Evolutionary conservation across 2,797 vertebrate species (phyloP).

Genomic region (Gadopsis marmoratus): DNA sequence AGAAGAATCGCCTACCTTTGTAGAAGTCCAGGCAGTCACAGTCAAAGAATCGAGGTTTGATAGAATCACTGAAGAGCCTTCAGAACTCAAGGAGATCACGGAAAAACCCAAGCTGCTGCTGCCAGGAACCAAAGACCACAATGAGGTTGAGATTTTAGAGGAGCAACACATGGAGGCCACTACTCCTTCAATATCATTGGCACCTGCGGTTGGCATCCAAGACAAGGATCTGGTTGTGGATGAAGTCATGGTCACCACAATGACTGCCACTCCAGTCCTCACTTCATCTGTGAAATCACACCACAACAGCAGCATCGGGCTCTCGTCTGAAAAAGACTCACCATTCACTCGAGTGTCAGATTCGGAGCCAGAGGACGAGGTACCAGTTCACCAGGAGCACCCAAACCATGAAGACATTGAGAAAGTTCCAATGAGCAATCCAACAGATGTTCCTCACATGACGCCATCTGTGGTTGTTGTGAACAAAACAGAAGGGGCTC

Average conservation of each 20-base stretch:
- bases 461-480: not conserved
- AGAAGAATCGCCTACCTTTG: constrained; percentile 1
- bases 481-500: constrained; percentile 28
- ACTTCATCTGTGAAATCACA: constrained; percentile 24
- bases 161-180: constrained; percentile 46
- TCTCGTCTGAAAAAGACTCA: constrained; percentile 81
- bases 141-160: constrained; percentile 74
- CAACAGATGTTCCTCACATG: not conserved
- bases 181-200: constrained; percentile 7
- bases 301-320: constrained; percentile 41
- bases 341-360: constrained; percentile 83
- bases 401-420: constrained; percentile 42
- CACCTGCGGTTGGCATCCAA: not conserved
- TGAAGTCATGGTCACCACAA: constrained; percentile 69
- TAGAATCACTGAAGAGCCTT: constrained; percentile 4
- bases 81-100: constrained; percentile 23
- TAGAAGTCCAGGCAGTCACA: constrained; percentile 33
- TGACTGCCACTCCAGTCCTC: constrained; percentile 1
- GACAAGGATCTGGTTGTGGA: constrained; percentile 74
- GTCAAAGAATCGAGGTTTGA: constrained; percentile 19
- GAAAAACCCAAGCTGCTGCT: constrained; percentile 34
- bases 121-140: constrained; percentile 20
- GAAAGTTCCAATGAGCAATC: not conserved
- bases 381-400: constrained; percentile 46
- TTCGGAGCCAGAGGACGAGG: constrained; percentile 67